Base-by-base conservation (phyloP, 2,113 vertebrate genomes). In the Progne subis region DNA sequence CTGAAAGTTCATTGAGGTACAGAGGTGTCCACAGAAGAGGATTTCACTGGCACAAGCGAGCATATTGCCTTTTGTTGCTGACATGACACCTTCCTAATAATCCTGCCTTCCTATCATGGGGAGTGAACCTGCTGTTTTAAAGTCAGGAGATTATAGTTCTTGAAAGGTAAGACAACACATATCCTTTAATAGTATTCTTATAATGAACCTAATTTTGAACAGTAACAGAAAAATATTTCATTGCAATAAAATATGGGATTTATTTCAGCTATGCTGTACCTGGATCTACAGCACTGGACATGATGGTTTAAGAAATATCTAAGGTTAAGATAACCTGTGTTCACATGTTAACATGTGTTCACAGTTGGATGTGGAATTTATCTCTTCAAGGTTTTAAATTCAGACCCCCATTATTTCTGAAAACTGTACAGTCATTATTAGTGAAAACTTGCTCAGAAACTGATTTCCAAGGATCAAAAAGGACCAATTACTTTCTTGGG, bases 341-440 rank as follows among this genome's bases (percentile, higher is more conserved):
- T n/a, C n/a, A n/a, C n/a, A n/a, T n/a, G n/a, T n/a, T n/a, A n/a
- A 3, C 64, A 21, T 0, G 5, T 16, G 15, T 34, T 78, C 53
- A 53, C 50, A 72, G 21, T 5, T 46, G 52, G 32, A 86, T 56
- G 21, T 2, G 5, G 65, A 83, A 80, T 74, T 71, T 43, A 39
- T 82, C 0, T 6, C 65, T 63, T 77, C 39, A 72, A 64, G 61
- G 43, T 63, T 56, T 80, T 19, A 24, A 47, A 12, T 82, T 53
- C 29, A 88, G 50, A 71, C 18, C 8, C 14, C 2, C 34, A 16
- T 31, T 59, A 76, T 60, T 90, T 82, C 65, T 82, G 39, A 47
- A 41, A 69, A 18, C 5, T 94, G 78, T 79, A 37, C 8, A 55
- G 16, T 29, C 21, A 13, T 47, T 76, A 32, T n/a, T 64, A 63